Evolutionary conservation across 2,888 invertebrate genomes (phyloP).

Genomic region (Ditula angustiorana): DNA sequence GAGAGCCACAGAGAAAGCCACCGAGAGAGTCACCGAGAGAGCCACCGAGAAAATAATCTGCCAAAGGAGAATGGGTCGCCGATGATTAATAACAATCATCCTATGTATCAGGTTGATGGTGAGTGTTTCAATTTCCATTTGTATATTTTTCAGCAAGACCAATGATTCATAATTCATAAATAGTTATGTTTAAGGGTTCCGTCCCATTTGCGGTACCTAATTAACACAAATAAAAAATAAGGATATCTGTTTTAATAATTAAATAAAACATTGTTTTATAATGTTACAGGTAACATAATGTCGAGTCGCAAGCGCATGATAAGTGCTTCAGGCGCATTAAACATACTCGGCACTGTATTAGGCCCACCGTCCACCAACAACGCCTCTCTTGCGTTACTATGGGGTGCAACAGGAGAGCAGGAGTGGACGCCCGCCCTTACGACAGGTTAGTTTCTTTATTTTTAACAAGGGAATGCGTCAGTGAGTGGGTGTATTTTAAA

Average conservation of each 20-base stretch:
- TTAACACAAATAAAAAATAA: too few species aligned
- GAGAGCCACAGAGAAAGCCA: slow-evolving; percentile 27
- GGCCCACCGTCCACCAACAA: slow-evolving; percentile 74
- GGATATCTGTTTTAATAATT: too few species aligned
- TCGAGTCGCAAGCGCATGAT: slow-evolving; percentile 74
- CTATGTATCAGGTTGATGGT: slow-evolving; percentile 80
- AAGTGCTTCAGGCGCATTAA: slow-evolving; percentile 68
- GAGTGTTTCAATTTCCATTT: too few species aligned
- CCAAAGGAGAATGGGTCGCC: slow-evolving; percentile 65
- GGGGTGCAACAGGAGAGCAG: slow-evolving; percentile 98
- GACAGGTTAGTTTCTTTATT: slow-evolving; percentile 87
- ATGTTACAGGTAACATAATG: slow-evolving; percentile 68
- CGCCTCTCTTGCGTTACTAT: slow-evolving; percentile 89
- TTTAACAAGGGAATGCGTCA: not conserved
- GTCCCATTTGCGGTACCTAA: too few species aligned
- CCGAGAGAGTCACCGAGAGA: slow-evolving; percentile 11
- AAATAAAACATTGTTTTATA: too few species aligned
- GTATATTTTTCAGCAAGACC: too few species aligned
- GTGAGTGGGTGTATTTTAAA: slow-evolving; percentile 11
- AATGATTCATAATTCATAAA: too few species aligned
- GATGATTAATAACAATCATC: slow-evolving; percentile 64
- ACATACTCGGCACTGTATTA: slow-evolving; percentile 51
- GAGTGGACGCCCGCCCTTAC: slow-evolving; percentile 98
- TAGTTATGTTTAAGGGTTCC: too few species aligned
- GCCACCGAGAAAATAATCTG: slow-evolving; percentile 54